Evolutionary conservation across 1,140 invertebrate species (phyloP), one percentile per base, ranked within the genome.

Genomic region (Heliconius himera): DNA sequence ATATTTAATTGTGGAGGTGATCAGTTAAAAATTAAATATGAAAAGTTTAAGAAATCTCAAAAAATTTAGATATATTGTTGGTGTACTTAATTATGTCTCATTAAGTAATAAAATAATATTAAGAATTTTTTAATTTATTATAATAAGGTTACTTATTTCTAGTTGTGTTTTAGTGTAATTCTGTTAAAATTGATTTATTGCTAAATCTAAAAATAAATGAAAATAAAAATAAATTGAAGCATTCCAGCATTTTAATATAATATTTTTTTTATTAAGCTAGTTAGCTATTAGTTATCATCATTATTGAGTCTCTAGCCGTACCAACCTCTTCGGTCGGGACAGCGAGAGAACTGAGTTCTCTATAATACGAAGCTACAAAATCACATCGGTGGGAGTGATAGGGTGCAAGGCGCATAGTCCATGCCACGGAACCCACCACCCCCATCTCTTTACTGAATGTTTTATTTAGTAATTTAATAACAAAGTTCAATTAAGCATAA

Each of bases 321-420:
- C 74, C 79, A 80, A 80, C 75, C 75, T 73, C 51, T 74, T 51
- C 54, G 79, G 75, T 70, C 56, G 75, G 71, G 66, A 77, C 75
- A 80, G 75, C 75, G 71, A 77, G 79, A 77, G 79, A 77, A 80
- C 79, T 80, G 75, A 80, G 22, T 77, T 77, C 71, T 66, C 41
- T 74, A n/a, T 33, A 51, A 26, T 13, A 29, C 29, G 54, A 70
- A 38, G 75, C 70, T 77, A 77, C 79, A 75, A 80, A 76, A 36
- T 36, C 33, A 36, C 33, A 36, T 36, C 33, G 33, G 33, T 36
- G 33, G 33, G 33, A 4, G 33, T 36, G 33, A 77, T 80, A 41
- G 9, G 74, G 54, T 46, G 73, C 60, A 76, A 49, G 66, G 49
- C 49, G 78, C 66, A 75, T 8, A 8, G n/a, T 70, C 29, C 49